Evolutionary conservation across 2,797 vertebrate species (phyloP).

Genomic region (Alcedo quadribrachys): DNA sequence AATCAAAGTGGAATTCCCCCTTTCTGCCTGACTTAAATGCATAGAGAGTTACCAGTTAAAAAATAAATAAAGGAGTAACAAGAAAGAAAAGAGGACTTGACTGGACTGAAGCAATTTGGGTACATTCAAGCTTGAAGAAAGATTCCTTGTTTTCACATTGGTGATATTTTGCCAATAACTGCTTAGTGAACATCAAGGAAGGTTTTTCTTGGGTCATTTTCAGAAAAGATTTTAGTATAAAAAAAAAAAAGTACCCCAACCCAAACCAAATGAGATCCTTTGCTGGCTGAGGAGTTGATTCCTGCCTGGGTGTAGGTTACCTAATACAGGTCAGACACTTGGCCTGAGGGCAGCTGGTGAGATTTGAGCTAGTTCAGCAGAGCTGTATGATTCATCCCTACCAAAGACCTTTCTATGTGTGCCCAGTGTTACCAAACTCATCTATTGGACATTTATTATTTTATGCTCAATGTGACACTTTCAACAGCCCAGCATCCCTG

Average conservation of each 20-base stretch:
- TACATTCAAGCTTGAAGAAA: conserved; percentile 9
- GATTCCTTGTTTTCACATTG: conserved; percentile 29
- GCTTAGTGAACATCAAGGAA: neutral
- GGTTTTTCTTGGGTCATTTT: conserved; percentile 53
- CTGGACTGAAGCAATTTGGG: neutral
- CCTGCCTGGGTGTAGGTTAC: neutral
- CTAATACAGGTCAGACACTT: neutral
- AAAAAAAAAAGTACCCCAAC: no score
- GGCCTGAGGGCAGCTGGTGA: accelerated
- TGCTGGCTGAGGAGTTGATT: neutral
- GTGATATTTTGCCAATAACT: conserved; percentile 10
- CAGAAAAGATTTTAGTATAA: neutral
- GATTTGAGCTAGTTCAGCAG: neutral
- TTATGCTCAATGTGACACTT: accelerated
- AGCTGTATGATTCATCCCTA: accelerated
- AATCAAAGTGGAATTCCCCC: neutral
- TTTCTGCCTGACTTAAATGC: neutral
- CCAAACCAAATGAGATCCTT: neutral
- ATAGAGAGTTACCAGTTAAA: neutral
- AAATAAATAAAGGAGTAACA: neutral
- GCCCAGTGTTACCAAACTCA: neutral
- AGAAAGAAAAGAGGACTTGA: neutral
- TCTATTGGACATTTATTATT: neutral
- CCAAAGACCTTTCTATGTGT: accelerated
- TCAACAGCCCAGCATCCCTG: accelerated